Base-by-base conservation (phyloP, 2,113 vertebrate species). In the Pomatorhinus ruficollis region DNA sequence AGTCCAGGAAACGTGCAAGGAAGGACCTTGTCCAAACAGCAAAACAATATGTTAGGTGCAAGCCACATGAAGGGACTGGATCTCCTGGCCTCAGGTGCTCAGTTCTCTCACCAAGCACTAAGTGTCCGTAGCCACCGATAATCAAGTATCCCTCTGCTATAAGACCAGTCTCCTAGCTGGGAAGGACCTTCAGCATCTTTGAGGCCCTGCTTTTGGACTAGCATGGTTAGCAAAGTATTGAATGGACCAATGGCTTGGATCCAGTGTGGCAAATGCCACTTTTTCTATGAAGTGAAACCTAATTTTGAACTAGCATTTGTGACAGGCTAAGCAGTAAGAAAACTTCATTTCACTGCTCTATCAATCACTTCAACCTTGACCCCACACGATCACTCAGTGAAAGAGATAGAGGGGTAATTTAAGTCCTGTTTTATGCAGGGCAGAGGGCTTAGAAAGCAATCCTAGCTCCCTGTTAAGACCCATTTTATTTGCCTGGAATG, bases 361-460 rank as follows among this genome's bases (percentile, higher is more conserved):
- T 97, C 96, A 96, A 91, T 96, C 80, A 80, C 75, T 96, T 97
- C 90, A 97, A 94, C 93, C 88, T 83, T 96, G 94, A 96, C 92
- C 96, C 89, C 83, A 47, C 17, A 91, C 60, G 78, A 94, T 93
- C 87, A 81, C 75, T 54, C 78, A 35, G 78, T 80, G 68, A 75
- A 93, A 95, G 78, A 96, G 95, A 97, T 0, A 96, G 81, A 90
- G 78, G 93, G 83, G 83, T 87, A 96, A 96, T 89, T 89, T 92
- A 95, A 95, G 83, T 89, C 88, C 82, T 86, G 94, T 86, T 96
- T 97, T 93, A 96, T 81, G 83, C 95, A 97, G 96, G 96, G 96
- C 94, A 97, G 94, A 97, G 92, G 96, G 92, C 93, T 95, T 60
- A 63, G 89, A 97, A 97, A 94, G 87, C 93, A 96, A 96, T 96